Conservation (phyloP, 2,113 vertebrate species). For the Ploceus nigricollis region DNA sequence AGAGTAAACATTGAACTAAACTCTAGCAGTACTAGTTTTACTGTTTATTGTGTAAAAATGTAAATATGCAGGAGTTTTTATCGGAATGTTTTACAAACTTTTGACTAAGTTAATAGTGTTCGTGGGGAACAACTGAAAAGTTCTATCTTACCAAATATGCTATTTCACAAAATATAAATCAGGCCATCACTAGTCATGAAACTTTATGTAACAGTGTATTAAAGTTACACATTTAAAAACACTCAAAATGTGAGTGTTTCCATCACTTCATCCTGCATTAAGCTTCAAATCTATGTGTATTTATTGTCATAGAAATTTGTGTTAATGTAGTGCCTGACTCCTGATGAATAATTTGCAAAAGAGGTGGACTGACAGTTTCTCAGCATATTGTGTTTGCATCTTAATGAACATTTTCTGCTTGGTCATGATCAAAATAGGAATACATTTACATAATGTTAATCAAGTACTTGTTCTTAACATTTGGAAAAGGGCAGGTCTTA, state of each 20-base stretch:
- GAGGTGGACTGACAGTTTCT: slow-evolving; percentile 46
- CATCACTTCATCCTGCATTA: not conserved
- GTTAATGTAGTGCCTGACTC: not conserved
- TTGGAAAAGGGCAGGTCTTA: slow-evolving; percentile 52
- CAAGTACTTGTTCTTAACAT: slow-evolving; percentile 58
- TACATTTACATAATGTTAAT: slow-evolving; percentile 66
- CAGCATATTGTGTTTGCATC: slow-evolving; percentile 29
- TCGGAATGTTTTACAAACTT: not conserved
- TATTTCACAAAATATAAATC: not conserved
- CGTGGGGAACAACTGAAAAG: not conserved
- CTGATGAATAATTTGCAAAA: slow-evolving; percentile 43
- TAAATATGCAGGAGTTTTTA: not conserved
- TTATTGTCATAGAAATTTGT: slow-evolving; percentile 27
- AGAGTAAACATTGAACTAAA: not conserved
- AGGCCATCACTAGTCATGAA: not conserved
- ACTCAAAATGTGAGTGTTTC: not conserved
- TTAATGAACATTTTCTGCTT: slow-evolving; percentile 66
- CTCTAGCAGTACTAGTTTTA: not conserved
- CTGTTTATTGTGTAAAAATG: not conserved
- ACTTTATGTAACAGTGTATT: not conserved
- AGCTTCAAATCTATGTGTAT: not conserved
- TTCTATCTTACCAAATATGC: not conserved
- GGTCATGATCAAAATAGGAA: slow-evolving; percentile 53
- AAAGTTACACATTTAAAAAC: not conserved
- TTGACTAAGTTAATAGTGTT: not conserved